Evolutionary conservation across 2,797 vertebrate genomes (phyloP).

Genomic region (Nannoperca obscura): DNA sequence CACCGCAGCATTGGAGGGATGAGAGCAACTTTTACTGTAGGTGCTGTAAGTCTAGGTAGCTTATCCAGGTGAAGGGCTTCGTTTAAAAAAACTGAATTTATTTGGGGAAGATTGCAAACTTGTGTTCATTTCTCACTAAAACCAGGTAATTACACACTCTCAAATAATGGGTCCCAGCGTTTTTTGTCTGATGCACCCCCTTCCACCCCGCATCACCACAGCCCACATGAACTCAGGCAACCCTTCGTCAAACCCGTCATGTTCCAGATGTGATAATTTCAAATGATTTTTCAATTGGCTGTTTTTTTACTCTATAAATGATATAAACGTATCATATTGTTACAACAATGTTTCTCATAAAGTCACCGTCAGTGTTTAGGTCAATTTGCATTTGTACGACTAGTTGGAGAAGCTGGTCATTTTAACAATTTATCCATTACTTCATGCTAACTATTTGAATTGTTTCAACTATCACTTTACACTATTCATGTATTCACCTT

Average conservation of each 20-base stretch:
- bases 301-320: background rate
- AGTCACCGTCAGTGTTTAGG: too few species aligned
- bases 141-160: background rate
- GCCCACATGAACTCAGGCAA: background rate
- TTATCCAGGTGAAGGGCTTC: constrained; percentile 26
- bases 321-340: background rate
- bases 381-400: too few species aligned
- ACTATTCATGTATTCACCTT: background rate
- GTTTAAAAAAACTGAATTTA: constrained; percentile 1
- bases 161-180: background rate
- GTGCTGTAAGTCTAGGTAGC: constrained; percentile 26
- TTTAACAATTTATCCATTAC: background rate
- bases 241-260: too few species aligned
- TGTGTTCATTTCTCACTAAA: constrained; percentile 2
- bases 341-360: background rate
- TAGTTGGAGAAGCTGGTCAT: too few species aligned
- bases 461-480: background rate
- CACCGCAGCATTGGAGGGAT: constrained; percentile 66
- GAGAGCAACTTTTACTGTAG: constrained; percentile 39
- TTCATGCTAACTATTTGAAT: background rate
- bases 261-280: background rate
- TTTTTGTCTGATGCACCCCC: background rate
- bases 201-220: background rate
- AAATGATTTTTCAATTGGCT: background rate
- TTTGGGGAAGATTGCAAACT: constrained; percentile 6